Conservation (phyloP, 35 echinoderm and acorn worm genomes). For the Ophiothrix spiculata region DNA sequence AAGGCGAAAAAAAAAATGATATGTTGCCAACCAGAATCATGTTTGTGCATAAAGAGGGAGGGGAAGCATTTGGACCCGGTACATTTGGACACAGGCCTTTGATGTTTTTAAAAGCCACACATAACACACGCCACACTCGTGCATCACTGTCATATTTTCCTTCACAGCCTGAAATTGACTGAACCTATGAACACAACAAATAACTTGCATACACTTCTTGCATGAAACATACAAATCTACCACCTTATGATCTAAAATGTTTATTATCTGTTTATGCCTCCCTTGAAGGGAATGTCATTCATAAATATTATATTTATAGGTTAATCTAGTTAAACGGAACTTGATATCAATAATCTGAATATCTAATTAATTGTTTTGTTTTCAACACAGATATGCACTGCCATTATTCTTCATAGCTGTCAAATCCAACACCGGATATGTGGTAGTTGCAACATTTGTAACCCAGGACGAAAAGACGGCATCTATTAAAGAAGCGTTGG, state of each 20-base stretch:
- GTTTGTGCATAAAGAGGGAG: too few species aligned
- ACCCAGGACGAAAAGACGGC: conserved; percentile 5
- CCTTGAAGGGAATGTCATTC: background rate
- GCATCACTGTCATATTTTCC: too few species aligned
- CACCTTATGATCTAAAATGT: background rate
- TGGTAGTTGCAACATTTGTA: conserved; percentile 15
- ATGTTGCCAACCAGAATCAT: too few species aligned
- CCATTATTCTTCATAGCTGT: conserved; percentile 22
- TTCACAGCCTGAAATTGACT: too few species aligned
- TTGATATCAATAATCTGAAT: background rate
- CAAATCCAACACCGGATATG: conserved; percentile 21
- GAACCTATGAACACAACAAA: too few species aligned
- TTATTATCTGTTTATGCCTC: background rate
- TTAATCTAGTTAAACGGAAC: background rate
- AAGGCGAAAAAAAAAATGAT: too few species aligned
- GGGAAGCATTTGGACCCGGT: too few species aligned
- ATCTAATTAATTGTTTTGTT: background rate
- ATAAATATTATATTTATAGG: background rate
- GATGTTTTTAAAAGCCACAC: too few species aligned
- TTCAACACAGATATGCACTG: background rate
- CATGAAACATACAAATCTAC: background rate
- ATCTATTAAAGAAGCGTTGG: conserved; percentile 15
- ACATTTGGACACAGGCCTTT: too few species aligned
- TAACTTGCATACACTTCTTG: too few species aligned
- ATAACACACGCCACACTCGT: too few species aligned